Evolutionary conservation across 2,888 invertebrate species (phyloP).

Genomic region (Polietes domitor): DNA sequence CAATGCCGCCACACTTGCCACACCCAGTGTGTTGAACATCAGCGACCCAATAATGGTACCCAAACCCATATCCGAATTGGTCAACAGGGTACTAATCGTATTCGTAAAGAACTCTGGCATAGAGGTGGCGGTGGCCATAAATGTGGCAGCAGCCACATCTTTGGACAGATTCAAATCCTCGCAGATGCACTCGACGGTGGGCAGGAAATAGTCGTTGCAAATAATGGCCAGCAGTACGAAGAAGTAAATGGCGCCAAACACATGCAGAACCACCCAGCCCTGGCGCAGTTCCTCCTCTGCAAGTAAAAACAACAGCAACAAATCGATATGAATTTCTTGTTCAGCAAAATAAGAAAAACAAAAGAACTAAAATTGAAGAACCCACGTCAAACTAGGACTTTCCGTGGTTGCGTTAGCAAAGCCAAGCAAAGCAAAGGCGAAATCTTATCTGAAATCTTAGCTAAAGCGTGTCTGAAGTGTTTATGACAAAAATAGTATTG

Average conservation of each 20-base stretch:
- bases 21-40: constrained; percentile 92
- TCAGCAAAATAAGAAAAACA: not conserved
- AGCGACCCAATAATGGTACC: constrained; percentile 94
- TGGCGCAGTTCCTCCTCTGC: constrained; percentile 84
- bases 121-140: constrained; percentile 97
- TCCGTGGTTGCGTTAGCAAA: not conserved
- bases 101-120: constrained; percentile 97
- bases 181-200: constrained; percentile 93
- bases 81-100: constrained; percentile 92
- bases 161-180: constrained; percentile 88
- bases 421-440: not conserved
- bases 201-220: constrained; percentile 95
- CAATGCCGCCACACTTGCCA: constrained; percentile 90
- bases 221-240: constrained; percentile 93
- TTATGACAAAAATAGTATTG: not conserved
- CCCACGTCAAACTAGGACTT: not conserved
- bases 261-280: constrained; percentile 90
- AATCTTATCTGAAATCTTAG: constrained; percentile 42
- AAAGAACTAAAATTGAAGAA: not conserved
- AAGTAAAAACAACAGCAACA: constrained; percentile 79
- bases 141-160: constrained; percentile 98
- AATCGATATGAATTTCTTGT: constrained; percentile 13
- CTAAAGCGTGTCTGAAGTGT: not conserved
- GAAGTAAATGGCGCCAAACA: constrained; percentile 89
- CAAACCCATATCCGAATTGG: constrained; percentile 91